phyloP scores from a whole-genome alignment of 2,888 invertebrate species.

The Acleris laterana region DNA sequence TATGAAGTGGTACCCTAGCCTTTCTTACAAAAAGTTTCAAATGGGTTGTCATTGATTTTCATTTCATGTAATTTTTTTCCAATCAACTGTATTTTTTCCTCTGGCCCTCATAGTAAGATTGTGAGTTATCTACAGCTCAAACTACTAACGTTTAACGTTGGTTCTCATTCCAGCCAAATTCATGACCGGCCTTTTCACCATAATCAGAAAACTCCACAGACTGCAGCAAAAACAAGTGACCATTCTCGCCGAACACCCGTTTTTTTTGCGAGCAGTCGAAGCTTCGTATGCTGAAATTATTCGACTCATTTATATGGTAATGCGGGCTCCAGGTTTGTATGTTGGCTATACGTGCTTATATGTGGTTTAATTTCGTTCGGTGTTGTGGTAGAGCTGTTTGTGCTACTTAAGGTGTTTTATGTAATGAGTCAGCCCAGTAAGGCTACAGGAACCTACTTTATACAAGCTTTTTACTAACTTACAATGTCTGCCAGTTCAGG shows the following conservation, averaged over 20 bases:
- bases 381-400: not conserved
- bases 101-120: too few species aligned
- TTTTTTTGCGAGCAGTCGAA: conserved; percentile 18
- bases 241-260: conserved; percentile 24
- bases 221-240: conserved; percentile 26
- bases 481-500: too few species aligned
- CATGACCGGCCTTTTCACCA: conserved; percentile 2
- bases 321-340: conserved; percentile 19
- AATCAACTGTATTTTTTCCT: too few species aligned
- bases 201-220: conserved; percentile 1
- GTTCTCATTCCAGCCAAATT: not conserved
- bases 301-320: conserved; percentile 35
- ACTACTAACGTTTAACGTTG: too few species aligned
- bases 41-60: too few species aligned
- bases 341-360: conserved; percentile 14
- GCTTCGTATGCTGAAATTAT: conserved; percentile 24
- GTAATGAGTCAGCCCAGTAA: too few species aligned
- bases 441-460: too few species aligned
- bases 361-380: not conserved
- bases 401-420: not conserved
- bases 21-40: too few species aligned
- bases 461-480: too few species aligned
- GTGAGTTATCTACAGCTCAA: too few species aligned
- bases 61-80: too few species aligned
- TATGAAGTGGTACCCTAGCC: too few species aligned